Evolutionary conservation across 2,113 vertebrate genomes (phyloP).

Genomic region (Pandion haliaetus): DNA sequence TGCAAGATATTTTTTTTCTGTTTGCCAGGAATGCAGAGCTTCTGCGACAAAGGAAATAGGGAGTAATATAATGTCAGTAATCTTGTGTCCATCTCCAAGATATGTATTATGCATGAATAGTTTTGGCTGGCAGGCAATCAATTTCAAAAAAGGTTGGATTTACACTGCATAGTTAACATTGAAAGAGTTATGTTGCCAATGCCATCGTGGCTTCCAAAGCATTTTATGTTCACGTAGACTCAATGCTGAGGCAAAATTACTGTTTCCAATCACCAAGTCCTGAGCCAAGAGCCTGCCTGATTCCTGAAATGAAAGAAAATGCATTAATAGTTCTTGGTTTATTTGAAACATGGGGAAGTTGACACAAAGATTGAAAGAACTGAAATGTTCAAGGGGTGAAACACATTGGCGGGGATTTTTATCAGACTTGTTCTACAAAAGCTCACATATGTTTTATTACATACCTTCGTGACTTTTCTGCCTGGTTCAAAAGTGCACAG

Average conservation of each 20-base stretch:
- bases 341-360: neutral
- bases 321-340: neutral
- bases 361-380: neutral
- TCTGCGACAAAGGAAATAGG: neutral
- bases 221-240: neutral
- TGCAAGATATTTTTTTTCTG: neutral
- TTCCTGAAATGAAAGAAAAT: neutral
- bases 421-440: neutral
- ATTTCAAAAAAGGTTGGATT: neutral
- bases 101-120: neutral
- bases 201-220: neutral
- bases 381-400: neutral
- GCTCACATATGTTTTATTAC: neutral
- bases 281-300: neutral
- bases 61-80: neutral
- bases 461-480: neutral
- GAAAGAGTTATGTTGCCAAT: neutral
- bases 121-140: neutral
- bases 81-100: neutral
- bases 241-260: neutral
- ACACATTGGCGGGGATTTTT: neutral
- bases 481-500: neutral
- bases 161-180: neutral
- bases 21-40: neutral
- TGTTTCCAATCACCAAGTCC: neutral